A percentile compares a stretch with the other conserved stretches of the same genome.
Conservation (phyloP, 2,113 vertebrate species). For the Notarius lentiginosus region DNA sequence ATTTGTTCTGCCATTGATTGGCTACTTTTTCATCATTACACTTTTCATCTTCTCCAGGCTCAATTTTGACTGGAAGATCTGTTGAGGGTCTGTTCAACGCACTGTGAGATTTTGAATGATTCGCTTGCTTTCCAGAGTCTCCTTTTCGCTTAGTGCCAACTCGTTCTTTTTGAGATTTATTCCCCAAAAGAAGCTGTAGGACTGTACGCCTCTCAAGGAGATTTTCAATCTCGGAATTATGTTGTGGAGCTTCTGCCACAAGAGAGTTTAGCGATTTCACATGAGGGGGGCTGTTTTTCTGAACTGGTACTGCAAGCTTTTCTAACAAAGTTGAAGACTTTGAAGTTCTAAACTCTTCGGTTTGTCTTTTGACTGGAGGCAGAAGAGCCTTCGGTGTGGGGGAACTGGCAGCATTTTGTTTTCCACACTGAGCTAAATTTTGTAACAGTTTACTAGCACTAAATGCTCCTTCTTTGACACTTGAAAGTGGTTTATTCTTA, state of each 20-base stretch:
- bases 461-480: slow-evolving; percentile 73
- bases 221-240: slow-evolving; percentile 83
- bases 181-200: slow-evolving; percentile 83
- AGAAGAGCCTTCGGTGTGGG: slow-evolving; percentile 40
- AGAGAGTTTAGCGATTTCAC: slow-evolving; percentile 50
- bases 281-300: slow-evolving; percentile 66
- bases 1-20: slow-evolving; percentile 52
- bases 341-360: slow-evolving; percentile 66
- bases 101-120: slow-evolving; percentile 57
- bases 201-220: slow-evolving; percentile 85
- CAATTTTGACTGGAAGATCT: slow-evolving; percentile 81
- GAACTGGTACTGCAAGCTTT: slow-evolving; percentile 75
- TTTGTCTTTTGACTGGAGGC: slow-evolving; percentile 58
- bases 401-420: slow-evolving; percentile 62
- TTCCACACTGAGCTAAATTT: slow-evolving; percentile 84
- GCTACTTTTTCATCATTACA: slow-evolving; percentile 60
- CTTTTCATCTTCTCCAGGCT: slow-evolving; percentile 72
- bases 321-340: slow-evolving; percentile 76
- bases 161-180: slow-evolving; percentile 75
- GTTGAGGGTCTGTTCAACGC: slow-evolving; percentile 70
- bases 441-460: slow-evolving; percentile 86
- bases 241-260: slow-evolving; percentile 66
- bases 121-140: slow-evolving; percentile 61
- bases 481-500: slow-evolving; percentile 67
- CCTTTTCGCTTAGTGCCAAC: slow-evolving; percentile 67